A percentile compares a stretch with the other conserved stretches of the same genome.
phyloP scores from a whole-genome alignment of 2,113 vertebrate species.

The Festucalex cinctus region DNA sequence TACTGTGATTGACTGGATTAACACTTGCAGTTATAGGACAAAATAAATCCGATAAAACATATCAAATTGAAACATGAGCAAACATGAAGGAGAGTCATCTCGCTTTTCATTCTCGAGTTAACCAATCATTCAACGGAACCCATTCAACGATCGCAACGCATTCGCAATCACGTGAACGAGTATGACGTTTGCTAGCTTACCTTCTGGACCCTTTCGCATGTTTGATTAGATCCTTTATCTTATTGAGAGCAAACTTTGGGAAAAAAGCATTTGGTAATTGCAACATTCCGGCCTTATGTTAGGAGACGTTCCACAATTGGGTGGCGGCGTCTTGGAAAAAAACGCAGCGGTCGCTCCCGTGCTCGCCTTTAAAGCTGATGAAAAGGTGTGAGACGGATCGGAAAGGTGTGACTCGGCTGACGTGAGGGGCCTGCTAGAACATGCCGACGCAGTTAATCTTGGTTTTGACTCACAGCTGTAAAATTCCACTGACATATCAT shows the following conservation, averaged over 20 bases:
- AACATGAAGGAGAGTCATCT: neutral
- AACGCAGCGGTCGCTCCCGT: neutral
- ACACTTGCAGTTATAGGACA: conserved; percentile 37
- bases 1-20: conserved; percentile 42
- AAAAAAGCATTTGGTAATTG: conserved; percentile 62
- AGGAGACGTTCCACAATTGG: too few species aligned
- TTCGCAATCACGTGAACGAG: neutral
- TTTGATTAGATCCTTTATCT: conserved; percentile 55
- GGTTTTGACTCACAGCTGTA: too few species aligned
- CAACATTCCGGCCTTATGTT: conserved; percentile 23
- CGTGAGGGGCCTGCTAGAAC: conserved; percentile 49
- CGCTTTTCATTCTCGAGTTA: neutral
- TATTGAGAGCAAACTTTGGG: conserved; percentile 42
- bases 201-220: conserved; percentile 46
- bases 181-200: conserved; percentile 34
- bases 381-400: neutral
- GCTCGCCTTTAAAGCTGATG: conserved; percentile 6
- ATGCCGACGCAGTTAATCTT: too few species aligned
- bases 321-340: too few species aligned
- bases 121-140: too few species aligned
- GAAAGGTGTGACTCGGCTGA: conserved; percentile 19
- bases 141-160: too few species aligned
- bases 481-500: too few species aligned
- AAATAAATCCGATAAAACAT: conserved; percentile 41
- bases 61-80: neutral